Base-by-base conservation (phyloP, 2,113 vertebrate species). In the Lethenteron camtschaticum region DNA sequence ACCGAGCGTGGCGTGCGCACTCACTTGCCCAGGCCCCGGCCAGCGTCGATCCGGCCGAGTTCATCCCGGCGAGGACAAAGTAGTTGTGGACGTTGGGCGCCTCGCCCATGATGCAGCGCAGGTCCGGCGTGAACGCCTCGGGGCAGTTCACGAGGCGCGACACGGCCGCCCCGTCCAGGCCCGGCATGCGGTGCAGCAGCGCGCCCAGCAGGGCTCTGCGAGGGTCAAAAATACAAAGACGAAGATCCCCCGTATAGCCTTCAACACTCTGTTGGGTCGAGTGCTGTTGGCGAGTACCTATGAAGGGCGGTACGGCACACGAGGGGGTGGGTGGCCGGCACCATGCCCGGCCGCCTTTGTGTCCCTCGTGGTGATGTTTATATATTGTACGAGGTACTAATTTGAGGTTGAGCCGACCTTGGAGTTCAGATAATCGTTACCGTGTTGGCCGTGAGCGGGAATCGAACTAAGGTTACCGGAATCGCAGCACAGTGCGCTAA, bases 71-170 rank as follows among this genome's bases (percentile, higher is more conserved):
- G 73, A 99, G 80, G 57, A 92, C 85, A 0, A 84, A 99, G 82
- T 96, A 96, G 55, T 87, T 87, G 2, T 73, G 79, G 0, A 90
- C 75, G 0, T 78, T 79, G 1, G 89, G 89, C 0, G 85, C 89
- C 79, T 96, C 86, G 3, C 92, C 94, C 90, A 96, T 89, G 77
- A 96, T 81, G 75, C 88, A 97, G 10, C 88, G 80, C 89, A 94
- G 94, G 69, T 91, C 88, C 2, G 87, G 89, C 1, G 90, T 95
- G 78, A 96, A 96, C 74, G 90, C 89, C 77, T 99, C 90, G 0
- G 90, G 94, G 78, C 90, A 96, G 71, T 96, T 96, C 73, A 96
- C 87, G 69, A 99, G 74, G 81, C 92, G 89, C 74, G 87, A 75
- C 75, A 96, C 90, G 82, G 96, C 90, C 73, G 87, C 80, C 1